A percentile compares a stretch with the other conserved stretches of the same genome.
Evolutionary conservation across 2,797 vertebrate genomes (phyloP).

Genomic region (Meda fulgida): DNA sequence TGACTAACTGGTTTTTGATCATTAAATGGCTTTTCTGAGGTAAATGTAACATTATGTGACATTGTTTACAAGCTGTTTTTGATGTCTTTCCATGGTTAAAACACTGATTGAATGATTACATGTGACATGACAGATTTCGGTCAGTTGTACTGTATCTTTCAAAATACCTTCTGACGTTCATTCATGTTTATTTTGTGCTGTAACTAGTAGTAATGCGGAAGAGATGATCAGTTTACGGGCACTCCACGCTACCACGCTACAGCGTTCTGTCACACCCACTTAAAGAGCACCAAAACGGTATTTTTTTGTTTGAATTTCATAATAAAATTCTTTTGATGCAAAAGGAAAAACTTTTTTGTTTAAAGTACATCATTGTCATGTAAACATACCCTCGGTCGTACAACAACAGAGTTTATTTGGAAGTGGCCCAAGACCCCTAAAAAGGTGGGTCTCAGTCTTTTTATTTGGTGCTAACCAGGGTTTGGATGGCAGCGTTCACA

Average conservation of each 20-base stretch:
- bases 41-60: no score
- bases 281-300: no score
- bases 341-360: background rate
- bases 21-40: no score
- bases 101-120: background rate
- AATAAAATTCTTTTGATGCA: background rate
- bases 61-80: no score
- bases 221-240: background rate
- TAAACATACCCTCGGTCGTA: background rate
- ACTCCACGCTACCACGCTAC: no score
- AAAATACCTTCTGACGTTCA: no score
- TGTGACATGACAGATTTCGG: no score
- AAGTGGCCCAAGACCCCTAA: background rate
- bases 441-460: background rate
- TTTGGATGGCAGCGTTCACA: background rate
- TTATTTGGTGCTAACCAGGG: no score
- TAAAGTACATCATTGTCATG: background rate
- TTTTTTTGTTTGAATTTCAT: no score
- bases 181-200: background rate
- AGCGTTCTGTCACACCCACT: no score
- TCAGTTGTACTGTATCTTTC: background rate
- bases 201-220: background rate
- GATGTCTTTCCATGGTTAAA: background rate
- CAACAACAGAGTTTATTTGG: background rate
- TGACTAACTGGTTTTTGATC: no score